Evolutionary conservation across 2,797 vertebrate species (phyloP).

Genomic region (Pristis pectinata): DNA sequence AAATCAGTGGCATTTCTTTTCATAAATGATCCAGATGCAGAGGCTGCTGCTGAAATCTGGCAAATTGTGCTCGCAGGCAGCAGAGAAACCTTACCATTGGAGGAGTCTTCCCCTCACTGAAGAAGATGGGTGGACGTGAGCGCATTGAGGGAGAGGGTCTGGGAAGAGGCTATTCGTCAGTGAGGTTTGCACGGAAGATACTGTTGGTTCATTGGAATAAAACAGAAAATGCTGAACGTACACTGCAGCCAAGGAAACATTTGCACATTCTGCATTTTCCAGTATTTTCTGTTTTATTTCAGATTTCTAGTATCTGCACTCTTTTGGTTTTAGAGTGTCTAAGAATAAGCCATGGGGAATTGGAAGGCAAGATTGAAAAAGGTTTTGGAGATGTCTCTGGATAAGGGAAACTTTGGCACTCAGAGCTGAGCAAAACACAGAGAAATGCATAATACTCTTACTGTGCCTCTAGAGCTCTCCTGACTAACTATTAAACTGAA

Average conservation of each 20-base stretch:
- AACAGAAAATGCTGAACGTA: too few relatives aligned
- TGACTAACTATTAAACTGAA: not conserved
- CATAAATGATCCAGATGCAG: not conserved
- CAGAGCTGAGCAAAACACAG: not conserved
- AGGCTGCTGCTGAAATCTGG: not conserved
- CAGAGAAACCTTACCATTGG: not conserved
- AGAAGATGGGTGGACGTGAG: too few relatives aligned
- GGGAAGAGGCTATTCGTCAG: too few relatives aligned
- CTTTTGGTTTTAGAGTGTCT: too few relatives aligned
- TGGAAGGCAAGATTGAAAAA: not conserved
- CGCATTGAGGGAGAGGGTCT: too few relatives aligned
- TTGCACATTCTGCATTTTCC: too few relatives aligned
- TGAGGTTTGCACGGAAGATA: too few relatives aligned
- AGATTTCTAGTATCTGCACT: too few relatives aligned
- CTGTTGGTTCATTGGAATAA: too few relatives aligned
- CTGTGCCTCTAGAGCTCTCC: not conserved
- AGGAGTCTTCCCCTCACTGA: not conserved
- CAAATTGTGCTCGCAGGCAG: not conserved
- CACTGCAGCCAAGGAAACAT: too few relatives aligned
- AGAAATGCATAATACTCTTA: not conserved
- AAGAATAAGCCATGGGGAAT: not conserved
- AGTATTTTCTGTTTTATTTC: too few relatives aligned
- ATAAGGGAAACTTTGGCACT: not conserved
- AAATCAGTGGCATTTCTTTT: not conserved
- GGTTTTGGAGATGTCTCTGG: too few relatives aligned